Base-by-base conservation (phyloP, 1,140 invertebrate species). In the Parasteatoda tepidariorum region DNA sequence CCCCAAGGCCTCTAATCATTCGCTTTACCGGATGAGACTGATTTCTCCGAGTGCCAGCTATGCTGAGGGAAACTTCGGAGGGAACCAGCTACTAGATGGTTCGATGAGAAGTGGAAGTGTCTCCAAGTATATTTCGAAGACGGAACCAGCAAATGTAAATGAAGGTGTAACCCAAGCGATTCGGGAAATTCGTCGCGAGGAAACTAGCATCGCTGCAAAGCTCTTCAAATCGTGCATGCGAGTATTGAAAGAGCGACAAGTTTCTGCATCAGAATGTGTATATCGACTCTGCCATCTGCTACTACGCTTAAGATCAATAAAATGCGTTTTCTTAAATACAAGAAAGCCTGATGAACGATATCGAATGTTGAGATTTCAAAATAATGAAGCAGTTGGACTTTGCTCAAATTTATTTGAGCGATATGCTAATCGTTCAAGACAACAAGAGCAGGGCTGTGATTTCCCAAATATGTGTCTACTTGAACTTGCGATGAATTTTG, bases 1-100 rank as follows among this genome's bases (percentile, higher is more conserved):
- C 92, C 93, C 93, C 92, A 93, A 93, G 89, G 90, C 93, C 93
- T 94, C 93, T 94, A 94, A 94, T 94, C 93, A 94, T 94, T 94
- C 92, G 92, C 93, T 94, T 93, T 94, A 94, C 92, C 90, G 88
- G 88, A 90, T 90, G 88, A 89, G 59, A 31, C 64, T 38, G 38
- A 22, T 28, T 55, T 78, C 75, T 6, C 3, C 73, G 86, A 89
- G 88, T 85, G 87, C 89, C 89, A 89, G 90, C 90, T 91, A 91
- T 95, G 94, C 94, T 95, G 93, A 93, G 93, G 61, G 59, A 78
- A 62, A 64, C 93, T 95, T 95, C 93, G 92, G 93, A 92, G 90
- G 93, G 93, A 95, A 95, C 94, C 93, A 94, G 93, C 94, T 94
- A 94, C 93, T 94, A 95, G 93, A 26, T 22, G 33, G 33, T 70